Evolutionary conservation across 2,113 vertebrate species (phyloP), one percentile per base, ranked within the genome.

Genomic region (Sprattus sprattus): DNA sequence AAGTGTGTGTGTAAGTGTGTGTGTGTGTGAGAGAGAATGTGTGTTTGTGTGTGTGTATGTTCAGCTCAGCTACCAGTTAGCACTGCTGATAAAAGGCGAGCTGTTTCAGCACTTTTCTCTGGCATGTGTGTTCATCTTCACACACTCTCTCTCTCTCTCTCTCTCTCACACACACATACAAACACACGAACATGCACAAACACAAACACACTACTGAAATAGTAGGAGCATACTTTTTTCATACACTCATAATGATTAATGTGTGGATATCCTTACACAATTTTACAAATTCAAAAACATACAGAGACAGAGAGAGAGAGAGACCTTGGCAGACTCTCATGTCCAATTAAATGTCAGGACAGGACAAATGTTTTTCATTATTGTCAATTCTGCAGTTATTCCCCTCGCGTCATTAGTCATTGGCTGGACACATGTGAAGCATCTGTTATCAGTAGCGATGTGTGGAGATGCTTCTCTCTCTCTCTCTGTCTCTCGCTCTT

Each of bases 361-460:
- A 67, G 60, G 60, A 67, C 6, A n/a, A 67, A 67, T 67, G 60
- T 67, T 25, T n/a, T 67, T 67, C 60, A 67, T 67, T 67, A 67
- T 10, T 67, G 60, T 28, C 60, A n/a, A 25, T 25, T 67, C 60
- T 10, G 2, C 22, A 4, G 2, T 67, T 25, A 67, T 67, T n/a
- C 60, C 60, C 60, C 60, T 7, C 7, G 22, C 25, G 60, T 67
- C 60, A 67, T 67, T 67, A 67, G 60, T 67, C n/a, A 67, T 67
- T 25, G 60, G 22, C 60, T 67, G 60, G 60, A 10, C 60, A 25
- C 60, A 67, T 25, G 60, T 67, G 60, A 25, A 25, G 60, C 60
- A 67, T 67, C 60, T 67, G 60, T 67, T 67, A 67, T 67, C 60
- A 67, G 60, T 67, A 67, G 60, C 60, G 25, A 67, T 67, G 3